A percentile compares a stretch with the other conserved stretches of the same genome.
Evolutionary conservation across 2,888 invertebrate species (phyloP).

Genomic region (Chironomus tentans): DNA sequence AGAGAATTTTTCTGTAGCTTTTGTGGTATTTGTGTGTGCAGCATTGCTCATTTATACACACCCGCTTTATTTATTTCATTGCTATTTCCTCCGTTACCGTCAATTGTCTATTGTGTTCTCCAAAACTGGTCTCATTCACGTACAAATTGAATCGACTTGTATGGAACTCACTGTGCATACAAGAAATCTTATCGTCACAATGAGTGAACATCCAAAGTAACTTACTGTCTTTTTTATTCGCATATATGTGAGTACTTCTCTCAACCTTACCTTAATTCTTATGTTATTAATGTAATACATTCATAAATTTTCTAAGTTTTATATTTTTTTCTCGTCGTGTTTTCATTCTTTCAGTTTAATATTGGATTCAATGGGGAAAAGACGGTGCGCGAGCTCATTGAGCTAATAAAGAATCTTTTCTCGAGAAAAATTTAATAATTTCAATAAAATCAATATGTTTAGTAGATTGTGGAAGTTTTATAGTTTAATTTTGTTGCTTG

Average conservation of each 20-base stretch:
- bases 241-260: not conserved
- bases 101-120: not conserved
- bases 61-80: not conserved
- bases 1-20: not conserved
- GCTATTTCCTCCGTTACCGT: not conserved
- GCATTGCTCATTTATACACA: not conserved
- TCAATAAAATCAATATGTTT: not conserved
- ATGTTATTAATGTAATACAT: not conserved
- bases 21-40: not conserved
- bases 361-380: constrained; percentile 1
- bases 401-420: not conserved
- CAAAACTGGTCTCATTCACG: too few species aligned
- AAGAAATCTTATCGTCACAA: constrained; percentile 18
- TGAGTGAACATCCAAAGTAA: constrained; percentile 7
- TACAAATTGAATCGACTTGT: too few species aligned
- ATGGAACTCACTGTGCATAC: not conserved
- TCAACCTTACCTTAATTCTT: not conserved
- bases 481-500: not conserved
- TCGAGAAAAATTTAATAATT: not conserved
- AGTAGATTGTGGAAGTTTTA: not conserved
- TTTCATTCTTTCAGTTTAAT: constrained; percentile 9
- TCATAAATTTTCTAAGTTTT: not conserved
- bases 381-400: not conserved
- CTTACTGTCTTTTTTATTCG: not conserved
- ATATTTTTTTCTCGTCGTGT: not conserved